Percentiles rank a stretch among this genome's conserved stretches.
phyloP scores from a whole-genome alignment of 2,113 vertebrate genomes.

The Pagrus major region DNA sequence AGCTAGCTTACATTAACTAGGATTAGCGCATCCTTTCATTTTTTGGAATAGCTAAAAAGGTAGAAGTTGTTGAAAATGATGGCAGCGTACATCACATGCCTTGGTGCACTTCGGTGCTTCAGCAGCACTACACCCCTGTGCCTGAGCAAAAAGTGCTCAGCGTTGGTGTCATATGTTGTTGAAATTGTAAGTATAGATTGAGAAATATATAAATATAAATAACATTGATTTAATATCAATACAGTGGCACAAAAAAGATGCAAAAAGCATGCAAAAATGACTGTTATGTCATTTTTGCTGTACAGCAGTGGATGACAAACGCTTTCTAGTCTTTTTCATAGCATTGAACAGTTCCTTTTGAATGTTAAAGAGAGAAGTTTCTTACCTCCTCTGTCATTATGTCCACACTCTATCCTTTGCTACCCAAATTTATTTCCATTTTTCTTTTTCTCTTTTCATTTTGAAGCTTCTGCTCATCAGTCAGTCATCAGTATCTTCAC shows the following conservation, averaged over 20 bases:
- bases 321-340: neutral
- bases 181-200: neutral
- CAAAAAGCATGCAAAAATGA: neutral
- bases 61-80: no score
- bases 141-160: no score
- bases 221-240: neutral
- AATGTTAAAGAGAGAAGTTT: neutral
- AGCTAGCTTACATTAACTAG: no score
- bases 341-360: neutral
- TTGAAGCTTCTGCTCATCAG: slow-evolving; percentile 17
- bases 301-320: neutral
- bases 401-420: neutral
- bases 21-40: no score
- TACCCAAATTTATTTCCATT: slow-evolving; percentile 3
- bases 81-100: no score
- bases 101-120: no score
- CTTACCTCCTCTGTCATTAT: neutral
- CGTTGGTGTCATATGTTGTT: neutral
- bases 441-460: no score
- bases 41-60: no score
- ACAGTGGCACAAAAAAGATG: neutral
- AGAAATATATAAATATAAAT: neutral
- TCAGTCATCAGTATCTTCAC: slow-evolving; percentile 37
- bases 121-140: no score
- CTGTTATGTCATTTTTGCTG: neutral